These are phyloP conservation scores for Chionodraco myersi DNA, from an alignment of 2,113 vertebrate species.

Conservation along the genomic window DNA sequence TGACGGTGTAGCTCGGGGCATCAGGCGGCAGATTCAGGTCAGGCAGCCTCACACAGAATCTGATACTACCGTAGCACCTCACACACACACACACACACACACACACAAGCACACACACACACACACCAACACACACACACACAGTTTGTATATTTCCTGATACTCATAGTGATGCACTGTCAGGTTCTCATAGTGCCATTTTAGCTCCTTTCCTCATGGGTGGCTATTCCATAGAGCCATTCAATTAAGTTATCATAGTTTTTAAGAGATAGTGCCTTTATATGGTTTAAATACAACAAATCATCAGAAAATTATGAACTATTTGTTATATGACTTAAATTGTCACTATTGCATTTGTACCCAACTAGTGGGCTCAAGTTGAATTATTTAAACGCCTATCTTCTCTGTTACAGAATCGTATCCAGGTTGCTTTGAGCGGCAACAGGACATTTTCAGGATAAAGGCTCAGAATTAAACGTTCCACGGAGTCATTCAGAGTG, in stretches of 20 bases:
- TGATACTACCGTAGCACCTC: too few relatives aligned
- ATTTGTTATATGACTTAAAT: too few relatives aligned
- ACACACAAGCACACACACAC: too few relatives aligned
- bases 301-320: too few relatives aligned
- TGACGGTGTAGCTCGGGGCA: slow-evolving; percentile 31
- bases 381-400: background rate
- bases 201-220: background rate
- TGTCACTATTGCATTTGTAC: too few relatives aligned
- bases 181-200: background rate
- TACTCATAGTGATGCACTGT: background rate
- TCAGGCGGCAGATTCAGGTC: slow-evolving; percentile 43
- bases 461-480: slow-evolving; percentile 23
- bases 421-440: background rate
- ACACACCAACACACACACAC: too few relatives aligned
- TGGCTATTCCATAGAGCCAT: too few relatives aligned
- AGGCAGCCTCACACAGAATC: slow-evolving; percentile 1
- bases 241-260: too few relatives aligned
- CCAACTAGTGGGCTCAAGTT: background rate
- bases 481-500: background rate
- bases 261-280: too few relatives aligned
- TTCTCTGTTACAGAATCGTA: background rate
- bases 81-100: too few relatives aligned
- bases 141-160: background rate
- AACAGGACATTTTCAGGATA: background rate
- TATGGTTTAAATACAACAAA: too few relatives aligned